Evolutionary conservation across 1,140 invertebrate genomes (phyloP), one percentile per base, ranked within the genome.

Genomic region (Chelonus insularis): DNA sequence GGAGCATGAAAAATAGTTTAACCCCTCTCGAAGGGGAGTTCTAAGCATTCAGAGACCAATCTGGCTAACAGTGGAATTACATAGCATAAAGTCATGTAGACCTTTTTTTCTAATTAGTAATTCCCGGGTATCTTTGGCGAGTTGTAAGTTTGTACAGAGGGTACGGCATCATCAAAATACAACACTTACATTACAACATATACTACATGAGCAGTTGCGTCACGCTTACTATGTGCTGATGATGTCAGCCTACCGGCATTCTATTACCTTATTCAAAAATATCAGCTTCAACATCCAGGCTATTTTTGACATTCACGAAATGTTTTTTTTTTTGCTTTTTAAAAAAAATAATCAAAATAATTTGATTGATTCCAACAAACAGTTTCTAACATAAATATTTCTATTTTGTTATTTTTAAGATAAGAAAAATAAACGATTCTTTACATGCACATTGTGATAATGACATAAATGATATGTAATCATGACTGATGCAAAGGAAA

Each of bases 221-320:
- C 75, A 77, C 69, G 65, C 57, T 66, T 70, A 68, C 72, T 73
- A 73, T 73, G 57, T 64, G 68, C 50, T 61, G 73, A 69, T 78
- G 76, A 75, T 76, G 72, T 75, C 76, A 75, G 64, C 57, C 37
- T 34, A 32, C 54, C 32, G 11, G 20, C 25, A 14, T 37, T 16
- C 41, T 68, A 75, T 64, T 68, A 63, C 48, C 73, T 74, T 69
- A 72, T 63, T 65, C 65, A 59, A 78, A 77, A 76, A 77, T 72
- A 75, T 78, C 71, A 70, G 72, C 69, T 54, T 67, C 58, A 23
- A 12, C 12, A n/a, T 14, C 25, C 23, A 21, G 21, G 23, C 41
- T 57, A 41, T 41, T 43, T 56, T 39, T 37, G 5, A 29, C 18
- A 56, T 56, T 39, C 20, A 32, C 7, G 1, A 32, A 36, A n/a